These are phyloP conservation scores for Uria lomvia DNA, from an alignment of 2,113 vertebrate genomes.

Conservation along the genomic window DNA sequence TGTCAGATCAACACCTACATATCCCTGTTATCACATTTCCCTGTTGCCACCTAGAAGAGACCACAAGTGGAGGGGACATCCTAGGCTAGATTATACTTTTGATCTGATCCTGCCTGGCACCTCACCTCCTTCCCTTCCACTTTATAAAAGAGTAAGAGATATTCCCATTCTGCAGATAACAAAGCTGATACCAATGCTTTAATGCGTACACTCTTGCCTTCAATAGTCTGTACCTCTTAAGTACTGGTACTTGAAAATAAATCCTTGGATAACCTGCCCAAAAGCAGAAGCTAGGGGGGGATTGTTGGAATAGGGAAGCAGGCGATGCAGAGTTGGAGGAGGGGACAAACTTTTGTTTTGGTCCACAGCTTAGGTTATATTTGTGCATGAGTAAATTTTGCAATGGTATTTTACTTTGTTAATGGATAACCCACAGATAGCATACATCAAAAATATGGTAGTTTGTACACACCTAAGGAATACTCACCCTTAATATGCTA, in stretches of 20 bases:
- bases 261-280: neutral
- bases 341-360: neutral
- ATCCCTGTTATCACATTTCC: too few relatives aligned
- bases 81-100: neutral
- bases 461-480: neutral
- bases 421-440: neutral
- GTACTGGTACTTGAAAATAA: neutral
- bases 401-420: neutral
- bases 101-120: neutral
- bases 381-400: neutral
- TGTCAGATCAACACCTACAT: neutral
- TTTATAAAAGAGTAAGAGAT: neutral
- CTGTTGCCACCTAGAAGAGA: neutral
- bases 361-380: neutral
- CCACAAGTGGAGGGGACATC: neutral
- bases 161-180: neutral
- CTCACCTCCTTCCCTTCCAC: neutral
- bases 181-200: neutral
- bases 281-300: neutral
- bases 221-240: neutral
- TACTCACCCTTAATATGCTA: neutral
- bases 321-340: neutral
- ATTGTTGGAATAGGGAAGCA: neutral
- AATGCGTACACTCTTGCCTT: neutral
- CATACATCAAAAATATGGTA: neutral